Evolutionary conservation across 2,888 invertebrate species (phyloP), one percentile per base, ranked within the genome.

Genomic region (Acronicta psi): DNA sequence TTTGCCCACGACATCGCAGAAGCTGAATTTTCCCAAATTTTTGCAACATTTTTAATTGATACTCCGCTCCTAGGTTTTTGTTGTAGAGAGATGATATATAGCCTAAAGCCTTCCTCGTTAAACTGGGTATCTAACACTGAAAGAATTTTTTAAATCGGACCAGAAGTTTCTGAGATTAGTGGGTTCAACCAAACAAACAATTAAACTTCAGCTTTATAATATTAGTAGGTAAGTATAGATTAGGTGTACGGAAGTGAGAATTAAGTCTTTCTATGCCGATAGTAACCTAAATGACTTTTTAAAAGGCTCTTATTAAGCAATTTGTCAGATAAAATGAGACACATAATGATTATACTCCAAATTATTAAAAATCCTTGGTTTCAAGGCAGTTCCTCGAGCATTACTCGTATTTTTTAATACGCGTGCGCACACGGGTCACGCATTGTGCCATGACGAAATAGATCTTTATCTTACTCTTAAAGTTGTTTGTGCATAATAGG

Each of bases 351-450:
- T 42, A 23, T 46, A 14, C 16, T 52, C 37, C 23, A 18, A 47
- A 51, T 20, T 37, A 31, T 29, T 11, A 40, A 49, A 69, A 47
- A 41, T 40, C 68, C 68, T 68, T 68, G 64, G 47, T 25, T 31
- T 55, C 68, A 69, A 68, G 70, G 68, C 14, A 45, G 51, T 64
- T 68, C 54, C 50, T 69, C 50, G 31, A 54, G 29, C 38, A 51
- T 31, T 45, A 63, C 46, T 50, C 20, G 37, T 53, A 25, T 49
- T 31, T 52, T 55, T 37, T n/a, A 16, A 51, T 49, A 49, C 43
- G 50, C 25, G 40, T 58, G 31, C 37, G 50, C 31, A 51, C 53
- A 54, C 58, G 59, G 42, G 31, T 54, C 50, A 54, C 58, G 64
- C 53, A 59, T 58, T 69, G 55, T 47, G 44, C 38, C 9, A 47